These are phyloP conservation scores for Drosophila melanocephala DNA, from an alignment of 2,888 invertebrate genomes.

Conservation along the genomic window DNA sequence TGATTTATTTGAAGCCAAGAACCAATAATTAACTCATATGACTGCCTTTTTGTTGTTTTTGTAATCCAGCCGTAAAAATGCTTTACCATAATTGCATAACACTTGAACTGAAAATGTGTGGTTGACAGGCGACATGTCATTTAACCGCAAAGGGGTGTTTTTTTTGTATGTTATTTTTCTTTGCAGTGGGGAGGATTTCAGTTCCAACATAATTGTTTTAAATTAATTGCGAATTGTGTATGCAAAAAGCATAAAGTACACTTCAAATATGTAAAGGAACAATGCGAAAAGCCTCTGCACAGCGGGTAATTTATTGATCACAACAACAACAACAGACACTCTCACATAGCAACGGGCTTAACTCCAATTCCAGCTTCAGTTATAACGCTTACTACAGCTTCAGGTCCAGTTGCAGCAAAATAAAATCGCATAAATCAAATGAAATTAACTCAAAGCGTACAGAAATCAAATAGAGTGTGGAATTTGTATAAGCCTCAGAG, in stretches of 20 bases:
- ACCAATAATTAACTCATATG: slow-evolving; percentile 42
- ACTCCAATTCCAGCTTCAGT: slow-evolving; percentile 33
- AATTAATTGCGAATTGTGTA: slow-evolving; percentile 77
- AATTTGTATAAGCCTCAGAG: slow-evolving; percentile 61
- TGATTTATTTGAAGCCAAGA: slow-evolving; percentile 29
- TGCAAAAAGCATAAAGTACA: slow-evolving; percentile 77
- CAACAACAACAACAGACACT: slow-evolving; percentile 53
- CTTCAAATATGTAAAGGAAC: slow-evolving; percentile 75
- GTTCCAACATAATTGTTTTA: slow-evolving; percentile 74
- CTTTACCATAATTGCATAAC: slow-evolving; percentile 67
- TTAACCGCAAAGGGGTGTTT: slow-evolving; percentile 63
- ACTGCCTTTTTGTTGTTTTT: slow-evolving; percentile 17
- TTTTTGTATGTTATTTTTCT: slow-evolving; percentile 21
- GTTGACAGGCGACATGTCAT: slow-evolving; percentile 80
- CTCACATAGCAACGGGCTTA: slow-evolving; percentile 44
- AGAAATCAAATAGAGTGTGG: slow-evolving; percentile 57
- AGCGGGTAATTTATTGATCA: slow-evolving; percentile 78
- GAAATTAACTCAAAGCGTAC: slow-evolving; percentile 65
- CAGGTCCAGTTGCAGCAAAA: slow-evolving; percentile 9
- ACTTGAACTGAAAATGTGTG: slow-evolving; percentile 69
- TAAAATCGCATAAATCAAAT: slow-evolving; percentile 67
- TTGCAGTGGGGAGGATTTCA: slow-evolving; percentile 12
- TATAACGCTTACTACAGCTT: slow-evolving; percentile 11
- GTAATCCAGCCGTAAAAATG: slow-evolving; percentile 52
- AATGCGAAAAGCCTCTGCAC: slow-evolving; percentile 61